Evolutionary conservation across 2,888 invertebrate genomes (phyloP), one percentile per base, ranked within the genome.

Genomic region (Melinopterus prodromus): DNA sequence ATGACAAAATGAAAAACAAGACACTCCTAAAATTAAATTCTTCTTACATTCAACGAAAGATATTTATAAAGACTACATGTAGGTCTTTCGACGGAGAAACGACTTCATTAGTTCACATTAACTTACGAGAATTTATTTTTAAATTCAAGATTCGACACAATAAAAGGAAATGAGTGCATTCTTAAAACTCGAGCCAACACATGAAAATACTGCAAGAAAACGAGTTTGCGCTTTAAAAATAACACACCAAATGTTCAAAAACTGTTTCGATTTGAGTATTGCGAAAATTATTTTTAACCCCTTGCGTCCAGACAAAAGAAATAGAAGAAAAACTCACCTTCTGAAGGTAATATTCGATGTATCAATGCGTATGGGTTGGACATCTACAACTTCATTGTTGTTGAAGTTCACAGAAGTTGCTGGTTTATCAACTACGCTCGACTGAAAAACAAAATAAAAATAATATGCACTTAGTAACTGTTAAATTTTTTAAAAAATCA

Each of bases 241-340:
- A 2, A 53, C 5, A 53, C 53, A 53, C 3, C 26, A 26, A 26
- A 26, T 26, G 26, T 26, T 3, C 3, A 26, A 26, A 26, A 26
- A 26, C 26, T 26, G 26, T 26, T 2, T 26, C 26, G 26, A 26
- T 53, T 9, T 53, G 53, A 53, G 53, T 53, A 53, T 53, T 53
- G 53, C 53, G 12, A 53, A 53, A 53, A 53, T 53, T 53, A 9
- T 53, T 9, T 53, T 53, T 53, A 53, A 9, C 12, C 53, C 53
- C 53, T 53, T 0, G 7, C 53, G 9, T 1, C 2, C 71, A 26
- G 9, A 71, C 9, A 71, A 71, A 71, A 7, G 4, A 71, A 16
- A 9, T 71, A 16, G 6, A 71, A 74, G 16, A 74, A 74, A 74
- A 74, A 74, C 74, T 74, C 36, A 74, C 74, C 74, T 74, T 26